Conservation (phyloP, 37 sponge, comb jelly and placozoan species). For the Spongilla lacustris region DNA sequence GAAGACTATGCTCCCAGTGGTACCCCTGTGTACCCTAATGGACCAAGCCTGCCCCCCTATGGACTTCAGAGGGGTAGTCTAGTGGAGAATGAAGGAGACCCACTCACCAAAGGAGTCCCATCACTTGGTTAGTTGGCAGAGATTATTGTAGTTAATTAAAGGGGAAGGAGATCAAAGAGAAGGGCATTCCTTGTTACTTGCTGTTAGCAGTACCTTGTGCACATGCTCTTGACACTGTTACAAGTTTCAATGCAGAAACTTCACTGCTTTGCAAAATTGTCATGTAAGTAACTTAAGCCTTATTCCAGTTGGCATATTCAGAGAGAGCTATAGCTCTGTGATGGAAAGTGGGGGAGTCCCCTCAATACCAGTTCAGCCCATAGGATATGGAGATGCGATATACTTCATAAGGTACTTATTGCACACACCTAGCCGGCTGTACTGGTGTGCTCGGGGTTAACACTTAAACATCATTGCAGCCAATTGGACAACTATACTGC, state of each 20-base stretch:
- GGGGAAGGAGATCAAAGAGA: too few species aligned
- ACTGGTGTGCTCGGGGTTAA: too few species aligned
- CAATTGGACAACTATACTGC: slow-evolving; percentile 24
- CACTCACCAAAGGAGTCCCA: slow-evolving; percentile 73
- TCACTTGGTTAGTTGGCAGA: slow-evolving; percentile 30
- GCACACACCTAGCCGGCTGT: too few species aligned
- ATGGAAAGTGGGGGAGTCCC: slow-evolving; percentile 38
- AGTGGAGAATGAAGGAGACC: slow-evolving; percentile 59
- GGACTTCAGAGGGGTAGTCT: slow-evolving; percentile 89
- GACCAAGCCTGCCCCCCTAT: slow-evolving; percentile 67
- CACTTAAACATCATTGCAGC: neutral
- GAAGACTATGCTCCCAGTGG: slow-evolving; percentile 78
- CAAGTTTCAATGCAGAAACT: too few species aligned
- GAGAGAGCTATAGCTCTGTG: slow-evolving; percentile 55
- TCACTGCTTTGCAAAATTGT: too few species aligned
- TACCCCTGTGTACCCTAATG: slow-evolving; percentile 67
- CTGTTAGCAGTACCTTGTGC: too few species aligned
- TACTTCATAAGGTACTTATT: slow-evolving; percentile 59
- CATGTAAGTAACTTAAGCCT: too few species aligned
- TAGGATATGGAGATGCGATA: slow-evolving; percentile 76
- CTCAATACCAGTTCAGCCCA: slow-evolving; percentile 85
- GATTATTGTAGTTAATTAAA: neutral
- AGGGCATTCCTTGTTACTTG: too few species aligned
- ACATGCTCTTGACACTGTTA: too few species aligned
- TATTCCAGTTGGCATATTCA: slow-evolving; percentile 54